phyloP scores from a whole-genome alignment of 2,797 vertebrate species.

The Cyprinella venusta region DNA sequence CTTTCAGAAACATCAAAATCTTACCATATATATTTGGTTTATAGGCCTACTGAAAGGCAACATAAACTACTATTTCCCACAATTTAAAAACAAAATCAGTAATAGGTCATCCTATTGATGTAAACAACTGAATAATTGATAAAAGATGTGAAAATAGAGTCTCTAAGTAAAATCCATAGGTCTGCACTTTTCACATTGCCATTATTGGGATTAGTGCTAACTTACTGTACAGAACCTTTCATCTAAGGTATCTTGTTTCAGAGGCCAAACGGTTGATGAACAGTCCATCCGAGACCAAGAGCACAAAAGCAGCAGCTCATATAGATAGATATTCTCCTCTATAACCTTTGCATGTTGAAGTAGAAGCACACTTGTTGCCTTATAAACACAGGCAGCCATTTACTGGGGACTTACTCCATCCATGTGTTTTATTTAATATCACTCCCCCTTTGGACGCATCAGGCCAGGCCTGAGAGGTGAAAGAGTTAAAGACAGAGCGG shows the following conservation, averaged over 20 bases:
- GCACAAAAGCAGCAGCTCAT: background rate
- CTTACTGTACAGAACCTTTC: background rate
- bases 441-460: background rate
- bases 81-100: background rate
- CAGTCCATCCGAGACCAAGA: background rate
- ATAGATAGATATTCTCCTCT: constrained; percentile 26
- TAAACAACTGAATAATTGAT: constrained; percentile 15
- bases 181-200: background rate
- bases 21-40: background rate
- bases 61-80: background rate
- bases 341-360: constrained; percentile 23
- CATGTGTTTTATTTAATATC: constrained; percentile 19
- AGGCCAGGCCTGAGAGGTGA: background rate
- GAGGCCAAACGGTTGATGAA: constrained; percentile 21
- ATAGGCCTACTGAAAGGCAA: background rate
- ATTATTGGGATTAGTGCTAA: constrained; percentile 11
- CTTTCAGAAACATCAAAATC: background rate
- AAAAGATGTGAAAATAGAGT: constrained; percentile 14
- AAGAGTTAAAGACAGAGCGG: constrained; percentile 15
- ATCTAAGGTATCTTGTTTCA: background rate
- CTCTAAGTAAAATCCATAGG: background rate
- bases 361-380: constrained; percentile 10
- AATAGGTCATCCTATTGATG: background rate
- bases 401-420: background rate
- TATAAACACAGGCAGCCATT: constrained; percentile 1